Evolutionary conservation across 2,888 invertebrate species (phyloP).

Genomic region (Epistrophe grossulariae): DNA sequence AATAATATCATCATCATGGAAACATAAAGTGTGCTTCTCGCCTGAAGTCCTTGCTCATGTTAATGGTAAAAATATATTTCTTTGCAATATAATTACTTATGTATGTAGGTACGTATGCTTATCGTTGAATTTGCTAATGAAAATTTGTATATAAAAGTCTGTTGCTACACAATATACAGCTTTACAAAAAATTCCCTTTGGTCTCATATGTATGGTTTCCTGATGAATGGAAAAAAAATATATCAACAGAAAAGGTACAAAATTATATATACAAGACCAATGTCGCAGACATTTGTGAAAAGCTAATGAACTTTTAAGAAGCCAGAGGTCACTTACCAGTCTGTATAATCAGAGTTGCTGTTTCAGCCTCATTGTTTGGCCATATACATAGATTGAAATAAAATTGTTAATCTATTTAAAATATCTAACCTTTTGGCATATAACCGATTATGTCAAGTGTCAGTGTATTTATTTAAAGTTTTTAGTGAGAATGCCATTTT

Average conservation of each 20-base stretch:
- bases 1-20: conserved; percentile 12
- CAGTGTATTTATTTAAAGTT: too few relatives aligned
- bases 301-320: conserved; percentile 23
- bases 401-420: background rate
- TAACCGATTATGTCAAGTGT: too few relatives aligned
- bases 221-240: background rate
- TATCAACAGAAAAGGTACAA: background rate
- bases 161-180: background rate
- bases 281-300: conserved; percentile 2
- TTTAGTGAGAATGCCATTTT: too few relatives aligned
- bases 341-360: background rate
- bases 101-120: background rate
- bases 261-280: background rate
- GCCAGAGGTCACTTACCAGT: background rate
- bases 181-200: background rate
- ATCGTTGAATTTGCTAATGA: background rate
- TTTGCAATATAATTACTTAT: background rate
- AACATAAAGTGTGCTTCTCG: conserved; percentile 24
- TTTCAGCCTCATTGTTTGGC: background rate
- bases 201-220: conserved; percentile 3
- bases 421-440: too few relatives aligned
- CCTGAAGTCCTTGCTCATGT: conserved; percentile 11
- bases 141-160: background rate
- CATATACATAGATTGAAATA: background rate
- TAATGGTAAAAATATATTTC: conserved; percentile 5